Percentiles rank a stretch among this genome's conserved stretches.
phyloP scores from a whole-genome alignment of 2,888 invertebrate species.

The Dexiosoma caninum region DNA sequence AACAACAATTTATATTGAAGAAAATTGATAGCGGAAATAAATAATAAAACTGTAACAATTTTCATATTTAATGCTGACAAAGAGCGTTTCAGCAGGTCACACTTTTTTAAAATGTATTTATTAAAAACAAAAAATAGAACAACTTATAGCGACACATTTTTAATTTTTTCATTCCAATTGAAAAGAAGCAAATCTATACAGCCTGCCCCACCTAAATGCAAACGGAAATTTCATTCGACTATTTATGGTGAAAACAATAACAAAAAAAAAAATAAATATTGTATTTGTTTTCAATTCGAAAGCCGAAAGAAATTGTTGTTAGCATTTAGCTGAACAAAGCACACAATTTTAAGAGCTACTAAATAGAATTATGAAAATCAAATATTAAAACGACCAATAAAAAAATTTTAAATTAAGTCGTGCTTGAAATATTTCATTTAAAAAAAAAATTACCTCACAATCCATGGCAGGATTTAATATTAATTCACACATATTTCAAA shows the following conservation, averaged over 20 bases:
- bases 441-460: constrained; percentile 69
- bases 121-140: neutral
- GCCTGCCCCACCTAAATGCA: too few species aligned
- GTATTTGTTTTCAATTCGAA: too few species aligned
- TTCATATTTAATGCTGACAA: constrained; percentile 22
- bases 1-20: too few species aligned
- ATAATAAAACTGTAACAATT: constrained; percentile 21
- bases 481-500: constrained; percentile 71
- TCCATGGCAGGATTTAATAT: constrained; percentile 71
- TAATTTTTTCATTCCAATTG: too few species aligned
- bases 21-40: constrained; percentile 47
- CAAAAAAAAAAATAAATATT: too few species aligned
- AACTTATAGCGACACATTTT: too few species aligned
- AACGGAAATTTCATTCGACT: too few species aligned
- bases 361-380: neutral
- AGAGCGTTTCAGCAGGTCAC: constrained; percentile 38
- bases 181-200: too few species aligned
- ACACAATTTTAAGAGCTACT: too few species aligned
- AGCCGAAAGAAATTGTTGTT: too few species aligned
- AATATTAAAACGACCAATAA: neutral
- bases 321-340: too few species aligned
- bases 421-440: constrained; percentile 21
- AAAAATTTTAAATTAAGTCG: constrained; percentile 8
- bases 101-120: constrained; percentile 18
- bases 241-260: too few species aligned